Evolutionary conservation across 2,113 vertebrate genomes (phyloP), one percentile per base, ranked within the genome.

Genomic region (Rhea pennata): DNA sequence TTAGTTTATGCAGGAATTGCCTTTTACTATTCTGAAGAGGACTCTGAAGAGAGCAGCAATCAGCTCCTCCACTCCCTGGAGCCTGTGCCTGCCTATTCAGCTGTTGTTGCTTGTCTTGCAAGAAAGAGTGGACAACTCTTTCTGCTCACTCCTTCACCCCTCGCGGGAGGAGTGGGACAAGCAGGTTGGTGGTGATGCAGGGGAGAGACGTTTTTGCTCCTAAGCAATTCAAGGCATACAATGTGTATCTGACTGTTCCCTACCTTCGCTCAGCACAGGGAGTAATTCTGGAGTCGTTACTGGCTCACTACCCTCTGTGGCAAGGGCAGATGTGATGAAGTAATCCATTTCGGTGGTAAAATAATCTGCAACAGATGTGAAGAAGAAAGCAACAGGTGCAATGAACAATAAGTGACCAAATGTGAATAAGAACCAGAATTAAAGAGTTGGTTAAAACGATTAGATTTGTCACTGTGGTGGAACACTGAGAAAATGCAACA

Each of bases 271-370:
- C 39, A 0, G 42, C 1, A 20, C 7, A 2, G 54, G 0, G 1
- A 0, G 4, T 0, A 5, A 0, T 50, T 33, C 13, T 74, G 78
- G 3, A 40, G 48, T 3, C 26, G 44, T 26, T 4, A 1, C 0
- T 9, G 51, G 13, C 42, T 50, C 39, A 0, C 46, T 2, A 0
- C 2, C 23, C 11, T 4, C 40, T 10, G 2, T 20, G 69, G 1
- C 36, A 19, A 44, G 7, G 46, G 26, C 21, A 31, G 66, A 24
- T 10, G 40, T 6, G 51, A 11, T 16, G 10, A 6, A 5, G 26
- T 33, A 2, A 0, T 13, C 39, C 6, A 3, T 4, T 74, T 22
- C 65, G 31, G 17, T 50, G 36, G 3, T 15, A 15, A 10, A 54
- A 36, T 4, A 2, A 7, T 10, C 22, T 51, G 31, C 5, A 33